Conservation (phyloP, 2,113 vertebrate genomes). For the Calypte anna region DNA sequence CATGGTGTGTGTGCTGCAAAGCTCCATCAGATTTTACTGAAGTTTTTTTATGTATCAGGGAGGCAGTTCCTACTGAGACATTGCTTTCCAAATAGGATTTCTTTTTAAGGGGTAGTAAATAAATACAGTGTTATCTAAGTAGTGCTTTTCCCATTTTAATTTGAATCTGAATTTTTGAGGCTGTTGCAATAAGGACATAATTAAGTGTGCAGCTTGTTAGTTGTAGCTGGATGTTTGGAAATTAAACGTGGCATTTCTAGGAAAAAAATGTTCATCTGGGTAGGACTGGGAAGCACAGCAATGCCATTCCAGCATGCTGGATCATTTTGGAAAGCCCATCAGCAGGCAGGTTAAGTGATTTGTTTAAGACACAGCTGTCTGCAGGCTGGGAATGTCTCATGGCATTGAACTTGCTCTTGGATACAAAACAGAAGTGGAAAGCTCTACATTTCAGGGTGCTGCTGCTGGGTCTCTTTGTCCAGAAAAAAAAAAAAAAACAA, state of each 20-base stretch:
- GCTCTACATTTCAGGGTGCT: not conserved
- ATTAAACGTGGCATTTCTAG: not conserved
- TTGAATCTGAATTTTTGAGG: not conserved
- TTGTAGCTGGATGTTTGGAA: not conserved
- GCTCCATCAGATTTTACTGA: not conserved
- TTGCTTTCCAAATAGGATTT: not conserved
- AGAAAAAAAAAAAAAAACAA: not conserved
- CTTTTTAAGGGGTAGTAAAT: not conserved
- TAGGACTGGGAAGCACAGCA: not conserved
- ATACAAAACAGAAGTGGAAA: not conserved
- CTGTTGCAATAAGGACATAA: not conserved
- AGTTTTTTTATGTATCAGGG: not conserved
- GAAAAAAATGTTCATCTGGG: not conserved
- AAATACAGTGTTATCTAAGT: not conserved
- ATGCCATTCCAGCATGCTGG: not conserved
- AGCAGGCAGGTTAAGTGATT: not conserved
- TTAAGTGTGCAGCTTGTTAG: not conserved
- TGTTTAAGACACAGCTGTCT: not conserved
- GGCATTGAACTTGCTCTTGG: fast-evolving
- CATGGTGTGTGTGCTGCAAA: not conserved
- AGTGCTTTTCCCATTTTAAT: not conserved
- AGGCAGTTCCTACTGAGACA: not conserved
- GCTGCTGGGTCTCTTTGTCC: not conserved
- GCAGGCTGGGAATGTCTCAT: fast-evolving
- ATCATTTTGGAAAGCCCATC: not conserved